Conservation (phyloP, 2,888 invertebrate genomes). For the Noctua janthe region DNA sequence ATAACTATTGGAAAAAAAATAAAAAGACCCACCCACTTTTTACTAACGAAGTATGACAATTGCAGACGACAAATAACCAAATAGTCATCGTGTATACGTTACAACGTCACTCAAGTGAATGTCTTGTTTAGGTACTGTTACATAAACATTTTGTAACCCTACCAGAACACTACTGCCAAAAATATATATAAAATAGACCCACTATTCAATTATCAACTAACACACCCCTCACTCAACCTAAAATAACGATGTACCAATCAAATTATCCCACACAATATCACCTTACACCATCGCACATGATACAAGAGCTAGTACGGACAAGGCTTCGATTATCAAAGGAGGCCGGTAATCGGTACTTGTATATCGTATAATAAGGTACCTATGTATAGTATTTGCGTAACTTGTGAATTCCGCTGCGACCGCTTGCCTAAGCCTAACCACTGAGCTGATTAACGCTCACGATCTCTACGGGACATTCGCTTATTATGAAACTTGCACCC, state of each 20-base stretch:
- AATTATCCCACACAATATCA: constrained; percentile 63
- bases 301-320: constrained; percentile 20
- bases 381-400: constrained; percentile 57
- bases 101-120: not conserved
- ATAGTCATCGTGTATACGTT: not conserved
- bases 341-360: constrained; percentile 32
- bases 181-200: constrained; percentile 21
- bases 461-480: constrained; percentile 52
- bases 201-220: constrained; percentile 37
- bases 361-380: constrained; percentile 39
- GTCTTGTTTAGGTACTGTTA: not conserved
- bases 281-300: constrained; percentile 59
- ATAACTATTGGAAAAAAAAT: constrained; percentile 75
- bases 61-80: not conserved
- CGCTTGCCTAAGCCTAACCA: constrained; percentile 60
- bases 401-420: constrained; percentile 55
- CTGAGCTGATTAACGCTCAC: constrained; percentile 53
- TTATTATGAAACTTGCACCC: constrained; percentile 55
- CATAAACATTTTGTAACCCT: not conserved
- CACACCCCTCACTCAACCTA: constrained; percentile 4
- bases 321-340: constrained; percentile 53
- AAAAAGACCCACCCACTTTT: constrained; percentile 73
- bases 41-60: constrained; percentile 45
- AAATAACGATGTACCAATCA: constrained; percentile 22
- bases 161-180: constrained; percentile 1